phyloP scores from a whole-genome alignment of 2,113 vertebrate species.

The Pteruthius melanotis region DNA sequence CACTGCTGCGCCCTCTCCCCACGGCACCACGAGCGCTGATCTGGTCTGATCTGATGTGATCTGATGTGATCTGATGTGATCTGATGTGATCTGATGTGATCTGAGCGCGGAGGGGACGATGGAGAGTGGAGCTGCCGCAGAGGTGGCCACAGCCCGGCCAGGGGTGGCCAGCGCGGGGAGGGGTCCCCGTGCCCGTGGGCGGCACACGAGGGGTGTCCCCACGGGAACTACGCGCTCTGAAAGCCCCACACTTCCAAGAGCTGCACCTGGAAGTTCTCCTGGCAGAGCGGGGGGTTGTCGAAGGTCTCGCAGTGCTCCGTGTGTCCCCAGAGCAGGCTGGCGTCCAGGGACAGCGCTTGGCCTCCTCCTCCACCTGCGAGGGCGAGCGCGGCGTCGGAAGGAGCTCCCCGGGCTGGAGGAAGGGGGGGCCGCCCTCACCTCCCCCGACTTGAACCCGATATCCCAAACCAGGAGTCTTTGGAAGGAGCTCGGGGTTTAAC shows the following conservation, averaged over 20 bases:
- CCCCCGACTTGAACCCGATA: background rate
- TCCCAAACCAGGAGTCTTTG: background rate
- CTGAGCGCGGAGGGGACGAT: background rate
- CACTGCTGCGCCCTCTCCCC: background rate
- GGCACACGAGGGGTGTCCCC: background rate
- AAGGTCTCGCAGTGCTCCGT: slow-evolving; percentile 82
- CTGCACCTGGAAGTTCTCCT: slow-evolving; percentile 81
- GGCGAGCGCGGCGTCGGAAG: background rate
- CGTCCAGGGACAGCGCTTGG: slow-evolving; percentile 73
- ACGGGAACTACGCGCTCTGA: slow-evolving; percentile 28
- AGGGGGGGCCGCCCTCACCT: background rate
- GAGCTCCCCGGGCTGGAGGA: background rate
- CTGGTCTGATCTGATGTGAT: background rate
- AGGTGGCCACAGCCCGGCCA: background rate
- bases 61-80: background rate
- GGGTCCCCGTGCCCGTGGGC: fast-evolving
- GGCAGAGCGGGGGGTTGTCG: slow-evolving; percentile 81
- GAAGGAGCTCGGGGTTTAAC: background rate
- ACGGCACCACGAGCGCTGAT: fast-evolving
- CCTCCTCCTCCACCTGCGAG: slow-evolving; percentile 80
- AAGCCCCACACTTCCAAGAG: slow-evolving; percentile 84
- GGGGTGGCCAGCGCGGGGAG: fast-evolving
- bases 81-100: background rate
- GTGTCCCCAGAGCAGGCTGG: slow-evolving; percentile 70
- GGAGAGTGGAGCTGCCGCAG: background rate